These are phyloP conservation scores for Aplochiton taeniatus DNA, from an alignment of 2,797 vertebrate species.

Conservation along the genomic window DNA sequence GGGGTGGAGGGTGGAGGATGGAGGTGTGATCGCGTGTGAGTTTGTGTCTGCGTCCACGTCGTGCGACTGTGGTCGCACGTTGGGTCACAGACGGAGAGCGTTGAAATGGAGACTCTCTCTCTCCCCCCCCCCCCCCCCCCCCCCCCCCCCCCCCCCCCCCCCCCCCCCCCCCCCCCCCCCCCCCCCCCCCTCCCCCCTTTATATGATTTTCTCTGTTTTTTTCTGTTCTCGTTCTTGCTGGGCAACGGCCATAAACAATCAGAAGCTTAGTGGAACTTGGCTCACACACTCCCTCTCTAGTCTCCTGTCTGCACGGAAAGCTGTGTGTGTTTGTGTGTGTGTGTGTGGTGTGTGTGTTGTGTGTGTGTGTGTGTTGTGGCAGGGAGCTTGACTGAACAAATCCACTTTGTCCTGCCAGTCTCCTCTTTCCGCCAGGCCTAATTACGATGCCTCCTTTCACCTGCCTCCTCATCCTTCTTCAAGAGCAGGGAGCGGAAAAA, in stretches of 20 bases:
- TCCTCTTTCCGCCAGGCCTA: slow-evolving; percentile 30
- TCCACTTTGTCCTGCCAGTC: slow-evolving; percentile 45
- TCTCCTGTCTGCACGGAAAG: slow-evolving; percentile 44
- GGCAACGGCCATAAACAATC: slow-evolving; percentile 58
- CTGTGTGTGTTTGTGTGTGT: slow-evolving; percentile 3
- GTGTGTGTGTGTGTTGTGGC: slow-evolving; percentile 7
- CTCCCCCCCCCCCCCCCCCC: no score
- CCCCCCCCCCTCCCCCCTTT: no score
- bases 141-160: slow-evolving; percentile 16
- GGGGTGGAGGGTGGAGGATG: no score
- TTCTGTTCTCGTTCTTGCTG: slow-evolving; percentile 29
- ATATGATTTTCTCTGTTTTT: slow-evolving; percentile 33
- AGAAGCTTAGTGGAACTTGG: slow-evolving; percentile 55
- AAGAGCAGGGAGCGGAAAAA: neutral
- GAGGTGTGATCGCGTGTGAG: slow-evolving; percentile 27
- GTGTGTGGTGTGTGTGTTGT: slow-evolving; percentile 6
- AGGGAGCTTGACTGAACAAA: slow-evolving; percentile 44
- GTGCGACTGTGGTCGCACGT: slow-evolving; percentile 21
- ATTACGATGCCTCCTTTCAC: neutral
- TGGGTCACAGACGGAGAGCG: slow-evolving; percentile 32
- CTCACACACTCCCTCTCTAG: slow-evolving; percentile 15
- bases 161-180: slow-evolving; percentile 27
- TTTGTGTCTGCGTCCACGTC: slow-evolving; percentile 20
- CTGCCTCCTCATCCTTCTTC: neutral
- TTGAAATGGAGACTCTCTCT: slow-evolving; percentile 46